These are phyloP conservation scores for Dermochelys coriacea DNA, from an alignment of 2,797 vertebrate genomes.

Conservation along the genomic window DNA sequence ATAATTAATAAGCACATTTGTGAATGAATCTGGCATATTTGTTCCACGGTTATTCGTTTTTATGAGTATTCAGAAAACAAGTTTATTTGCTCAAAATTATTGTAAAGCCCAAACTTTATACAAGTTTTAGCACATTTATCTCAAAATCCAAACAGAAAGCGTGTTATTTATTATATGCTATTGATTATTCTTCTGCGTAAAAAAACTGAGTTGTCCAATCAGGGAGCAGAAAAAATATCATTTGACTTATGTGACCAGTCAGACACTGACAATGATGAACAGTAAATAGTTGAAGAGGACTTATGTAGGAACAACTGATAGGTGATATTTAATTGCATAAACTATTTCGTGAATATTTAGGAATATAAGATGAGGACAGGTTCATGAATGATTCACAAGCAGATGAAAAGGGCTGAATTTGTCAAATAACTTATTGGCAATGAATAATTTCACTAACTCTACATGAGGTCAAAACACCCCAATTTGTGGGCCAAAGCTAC, in stretches of 20 bases:
- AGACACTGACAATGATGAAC: neutral
- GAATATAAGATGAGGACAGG: neutral
- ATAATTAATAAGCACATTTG: neutral
- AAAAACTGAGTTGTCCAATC: neutral
- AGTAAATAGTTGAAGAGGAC: neutral
- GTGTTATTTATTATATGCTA: neutral
- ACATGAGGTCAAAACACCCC: neutral
- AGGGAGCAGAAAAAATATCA: neutral
- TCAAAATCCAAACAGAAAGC: neutral
- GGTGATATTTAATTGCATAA: neutral
- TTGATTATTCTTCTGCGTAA: neutral
- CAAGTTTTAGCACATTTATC: neutral
- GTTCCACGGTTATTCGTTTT: neutral
- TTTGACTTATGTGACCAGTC: neutral
- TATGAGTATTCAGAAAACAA: neutral
- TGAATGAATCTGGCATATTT: neutral
- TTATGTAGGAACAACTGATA: neutral
- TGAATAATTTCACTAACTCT: neutral
- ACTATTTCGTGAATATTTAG: neutral
- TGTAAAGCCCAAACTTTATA: neutral
- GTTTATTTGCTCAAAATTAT: constrained; percentile 1
- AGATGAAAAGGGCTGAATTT: neutral
- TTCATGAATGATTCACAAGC: neutral
- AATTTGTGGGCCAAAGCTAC: neutral
- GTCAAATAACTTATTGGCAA: neutral